Conservation (phyloP, 2,113 vertebrate species). For the Cyprinodon tularosa region DNA sequence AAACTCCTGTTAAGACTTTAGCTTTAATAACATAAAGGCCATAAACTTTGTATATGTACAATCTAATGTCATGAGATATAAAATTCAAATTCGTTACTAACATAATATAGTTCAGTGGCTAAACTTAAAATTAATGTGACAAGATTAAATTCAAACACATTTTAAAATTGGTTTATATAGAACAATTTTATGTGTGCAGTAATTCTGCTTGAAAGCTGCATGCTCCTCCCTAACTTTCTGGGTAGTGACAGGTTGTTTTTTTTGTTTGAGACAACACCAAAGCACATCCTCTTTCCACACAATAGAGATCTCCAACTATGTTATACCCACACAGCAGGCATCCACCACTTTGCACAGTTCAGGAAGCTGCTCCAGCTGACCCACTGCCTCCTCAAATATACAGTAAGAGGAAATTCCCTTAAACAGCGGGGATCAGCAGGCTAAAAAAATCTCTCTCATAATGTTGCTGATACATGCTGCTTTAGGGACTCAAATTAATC, state of each 20-base stretch:
- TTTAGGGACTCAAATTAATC: constrained; percentile 32
- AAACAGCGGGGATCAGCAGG: constrained; percentile 49
- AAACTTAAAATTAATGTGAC: too few relatives aligned
- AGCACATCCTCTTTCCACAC: constrained; percentile 88
- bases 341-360: constrained; percentile 61
- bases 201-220: constrained; percentile 64
- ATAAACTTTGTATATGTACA: background rate
- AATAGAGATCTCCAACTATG: constrained; percentile 83
- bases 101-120: background rate
- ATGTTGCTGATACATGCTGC: constrained; percentile 19
- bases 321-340: constrained; percentile 78
- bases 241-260: constrained; percentile 74
- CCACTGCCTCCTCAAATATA: constrained; percentile 71
- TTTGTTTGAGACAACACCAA: constrained; percentile 72
- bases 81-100: too few relatives aligned
- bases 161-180: constrained; percentile 6
- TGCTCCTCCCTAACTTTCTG: constrained; percentile 82
- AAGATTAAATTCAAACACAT: constrained; percentile 1
- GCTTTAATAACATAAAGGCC: background rate
- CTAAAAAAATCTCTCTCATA: constrained; percentile 46
- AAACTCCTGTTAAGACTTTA: too few relatives aligned
- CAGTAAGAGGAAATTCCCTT: constrained; percentile 74
- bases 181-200: background rate
- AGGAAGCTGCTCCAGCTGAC: constrained; percentile 78
- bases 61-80: background rate